Evolutionary conservation across 2,797 vertebrate species (phyloP).

Genomic region (Platalea minor): DNA sequence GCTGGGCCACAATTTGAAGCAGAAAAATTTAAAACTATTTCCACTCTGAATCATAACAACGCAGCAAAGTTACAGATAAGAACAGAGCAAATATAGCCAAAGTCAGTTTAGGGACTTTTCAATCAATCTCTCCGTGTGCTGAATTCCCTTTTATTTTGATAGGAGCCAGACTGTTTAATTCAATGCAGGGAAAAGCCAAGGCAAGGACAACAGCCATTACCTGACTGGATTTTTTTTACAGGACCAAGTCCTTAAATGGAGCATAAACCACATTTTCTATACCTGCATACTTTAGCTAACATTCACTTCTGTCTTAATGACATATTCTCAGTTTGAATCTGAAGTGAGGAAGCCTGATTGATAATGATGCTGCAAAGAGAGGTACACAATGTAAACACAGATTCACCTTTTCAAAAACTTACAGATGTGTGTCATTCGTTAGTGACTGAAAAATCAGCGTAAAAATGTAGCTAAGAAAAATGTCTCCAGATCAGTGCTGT

Average conservation of each 20-base stretch:
- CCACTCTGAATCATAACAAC: neutral
- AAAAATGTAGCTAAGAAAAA: neutral
- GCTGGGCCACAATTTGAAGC: neutral
- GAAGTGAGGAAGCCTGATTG: neutral
- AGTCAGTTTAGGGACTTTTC: neutral
- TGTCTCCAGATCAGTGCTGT: neutral
- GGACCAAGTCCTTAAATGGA: neutral
- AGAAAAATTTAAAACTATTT: neutral
- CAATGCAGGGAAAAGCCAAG: conserved; percentile 23
- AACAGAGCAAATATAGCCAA: conserved; percentile 4
- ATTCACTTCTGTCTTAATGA: neutral
- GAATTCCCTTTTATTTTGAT: neutral
- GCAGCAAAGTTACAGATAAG: conserved; percentile 20
- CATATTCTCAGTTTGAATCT: neutral
- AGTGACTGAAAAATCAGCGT: neutral
- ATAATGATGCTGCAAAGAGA: neutral
- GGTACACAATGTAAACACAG: neutral
- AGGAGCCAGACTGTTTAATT: neutral
- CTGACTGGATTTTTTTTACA: neutral
- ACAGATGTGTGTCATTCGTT: neutral
- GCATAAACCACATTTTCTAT: neutral
- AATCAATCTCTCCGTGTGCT: neutral
- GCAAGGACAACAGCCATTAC: neutral
- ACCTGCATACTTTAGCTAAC: neutral
- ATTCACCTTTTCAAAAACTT: neutral